Evolutionary conservation across 23 tunicate species (phyloP).

Genomic region (Phallusia fumigata): DNA sequence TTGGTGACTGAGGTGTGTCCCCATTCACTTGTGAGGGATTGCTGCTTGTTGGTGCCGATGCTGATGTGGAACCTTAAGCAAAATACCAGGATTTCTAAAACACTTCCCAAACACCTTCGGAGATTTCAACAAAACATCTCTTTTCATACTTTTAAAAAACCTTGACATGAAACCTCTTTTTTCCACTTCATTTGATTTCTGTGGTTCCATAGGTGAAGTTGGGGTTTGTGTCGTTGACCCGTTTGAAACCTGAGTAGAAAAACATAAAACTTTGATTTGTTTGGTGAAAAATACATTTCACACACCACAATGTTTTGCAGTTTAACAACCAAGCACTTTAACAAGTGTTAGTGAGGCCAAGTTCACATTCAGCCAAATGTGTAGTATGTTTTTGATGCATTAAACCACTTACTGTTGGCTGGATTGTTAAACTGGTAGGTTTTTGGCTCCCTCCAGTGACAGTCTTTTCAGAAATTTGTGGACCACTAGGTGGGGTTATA

Average conservation of each 20-base stretch:
- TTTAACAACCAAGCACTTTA: too few relatives aligned
- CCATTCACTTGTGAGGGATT: slow-evolving; percentile 13
- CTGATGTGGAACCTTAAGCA: background rate
- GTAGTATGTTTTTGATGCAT: too few relatives aligned
- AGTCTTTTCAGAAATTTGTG: background rate
- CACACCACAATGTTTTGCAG: too few relatives aligned
- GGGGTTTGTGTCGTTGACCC: background rate
- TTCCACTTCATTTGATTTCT: slow-evolving; percentile 32
- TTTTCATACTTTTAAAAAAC: slow-evolving; percentile 43
- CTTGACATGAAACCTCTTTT: slow-evolving; percentile 71
- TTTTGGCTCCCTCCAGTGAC: background rate
- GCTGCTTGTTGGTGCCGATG: slow-evolving; percentile 3
- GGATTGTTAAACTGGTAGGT: too few relatives aligned
- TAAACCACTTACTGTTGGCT: too few relatives aligned
- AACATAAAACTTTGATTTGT: background rate
- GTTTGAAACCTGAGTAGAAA: background rate
- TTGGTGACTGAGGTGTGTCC: background rate
- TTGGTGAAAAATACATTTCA: too few relatives aligned
- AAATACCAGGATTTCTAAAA: background rate
- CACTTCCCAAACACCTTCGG: background rate
- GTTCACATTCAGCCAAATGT: too few relatives aligned
- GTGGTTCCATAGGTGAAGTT: background rate
- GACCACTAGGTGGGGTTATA: background rate
- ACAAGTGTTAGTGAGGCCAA: too few relatives aligned
- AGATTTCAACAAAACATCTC: background rate